These are phyloP conservation scores for Dioctria linearis DNA, from an alignment of 2,888 invertebrate genomes.

Conservation along the genomic window DNA sequence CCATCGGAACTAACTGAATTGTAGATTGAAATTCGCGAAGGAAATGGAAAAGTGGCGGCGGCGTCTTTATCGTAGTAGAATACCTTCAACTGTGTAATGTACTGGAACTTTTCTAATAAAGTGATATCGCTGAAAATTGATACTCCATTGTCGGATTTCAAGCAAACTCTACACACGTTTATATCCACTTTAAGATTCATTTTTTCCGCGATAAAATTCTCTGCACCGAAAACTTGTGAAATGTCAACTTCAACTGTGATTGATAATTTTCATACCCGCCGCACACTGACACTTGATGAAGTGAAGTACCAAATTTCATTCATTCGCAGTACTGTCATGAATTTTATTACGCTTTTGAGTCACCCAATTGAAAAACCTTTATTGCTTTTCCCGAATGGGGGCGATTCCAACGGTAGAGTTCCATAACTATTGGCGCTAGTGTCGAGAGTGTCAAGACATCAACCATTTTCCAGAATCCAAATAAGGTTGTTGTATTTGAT, in stretches of 20 bases:
- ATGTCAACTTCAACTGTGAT: neutral
- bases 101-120: slow-evolving; percentile 63
- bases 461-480: no score
- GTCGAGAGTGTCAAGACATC: no score
- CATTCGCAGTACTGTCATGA: no score
- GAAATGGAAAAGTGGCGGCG: slow-evolving; percentile 2
- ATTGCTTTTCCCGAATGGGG: no score
- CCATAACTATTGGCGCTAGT: no score
- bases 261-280: neutral
- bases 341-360: no score
- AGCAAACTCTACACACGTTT: slow-evolving; percentile 65
- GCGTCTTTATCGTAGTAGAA: slow-evolving; percentile 31
- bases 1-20: neutral
- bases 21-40: slow-evolving; percentile 5
- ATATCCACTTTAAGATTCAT: slow-evolving; percentile 57
- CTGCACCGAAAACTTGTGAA: neutral
- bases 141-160: slow-evolving; percentile 63
- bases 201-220: neutral
- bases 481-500: no score
- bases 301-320: neutral
- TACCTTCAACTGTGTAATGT: slow-evolving; percentile 64
- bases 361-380: no score
- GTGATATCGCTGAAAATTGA: slow-evolving; percentile 58
- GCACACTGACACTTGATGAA: neutral
- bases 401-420: no score